Evolutionary conservation across 2,888 invertebrate species (phyloP).

Genomic region (Rhagium mordax): DNA sequence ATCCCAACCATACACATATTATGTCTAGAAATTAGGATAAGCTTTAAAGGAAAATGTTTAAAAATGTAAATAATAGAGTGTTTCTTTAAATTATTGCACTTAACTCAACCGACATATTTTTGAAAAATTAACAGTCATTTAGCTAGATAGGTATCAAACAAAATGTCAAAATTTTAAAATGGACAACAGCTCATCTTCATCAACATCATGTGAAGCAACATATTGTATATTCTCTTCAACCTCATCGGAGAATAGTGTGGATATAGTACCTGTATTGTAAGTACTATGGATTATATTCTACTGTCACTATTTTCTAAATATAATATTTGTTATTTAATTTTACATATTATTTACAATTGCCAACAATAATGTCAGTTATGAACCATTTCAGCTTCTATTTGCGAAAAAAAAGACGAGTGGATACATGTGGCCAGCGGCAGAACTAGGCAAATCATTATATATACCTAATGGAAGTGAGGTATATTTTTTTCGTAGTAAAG

Average conservation of each 20-base stretch:
- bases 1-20: too few relatives aligned
- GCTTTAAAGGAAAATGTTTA: too few relatives aligned
- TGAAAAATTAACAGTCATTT: background rate
- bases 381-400: conserved; percentile 54
- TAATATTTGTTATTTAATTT: background rate
- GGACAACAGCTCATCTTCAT: conserved; percentile 16
- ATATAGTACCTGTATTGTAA: conserved; percentile 31
- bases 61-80: too few relatives aligned
- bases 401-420: conserved; percentile 50
- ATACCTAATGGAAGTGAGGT: conserved; percentile 42
- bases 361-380: conserved; percentile 45
- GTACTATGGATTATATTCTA: background rate
- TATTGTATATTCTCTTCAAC: conserved; percentile 1
- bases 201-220: background rate
- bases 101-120: too few relatives aligned
- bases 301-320: background rate
- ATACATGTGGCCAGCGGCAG: conserved; percentile 50
- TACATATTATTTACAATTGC: conserved; percentile 15
- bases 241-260: conserved; percentile 14
- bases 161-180: conserved; percentile 37
- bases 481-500: conserved; percentile 53
- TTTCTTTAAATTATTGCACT: too few relatives aligned
- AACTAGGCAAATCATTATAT: conserved; percentile 43
- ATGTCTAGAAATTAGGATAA: too few relatives aligned
- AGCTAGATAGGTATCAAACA: background rate